Conservation (phyloP, 2,113 vertebrate genomes). For the Aegotheles bennettii region DNA sequence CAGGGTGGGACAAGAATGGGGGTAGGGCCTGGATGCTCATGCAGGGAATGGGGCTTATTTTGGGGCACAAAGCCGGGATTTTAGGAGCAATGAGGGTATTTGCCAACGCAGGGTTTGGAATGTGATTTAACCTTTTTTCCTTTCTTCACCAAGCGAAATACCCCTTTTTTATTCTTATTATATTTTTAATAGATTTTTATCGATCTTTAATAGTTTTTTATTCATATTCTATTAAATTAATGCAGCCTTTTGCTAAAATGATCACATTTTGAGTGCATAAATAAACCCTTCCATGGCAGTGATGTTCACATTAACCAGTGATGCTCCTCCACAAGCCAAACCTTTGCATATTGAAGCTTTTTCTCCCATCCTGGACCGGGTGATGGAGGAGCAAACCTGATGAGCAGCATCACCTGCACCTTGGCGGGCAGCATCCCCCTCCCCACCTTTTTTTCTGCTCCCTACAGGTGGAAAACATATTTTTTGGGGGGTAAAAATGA, state of each 20-base stretch:
- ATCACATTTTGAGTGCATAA: background rate
- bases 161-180: background rate
- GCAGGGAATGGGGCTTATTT: background rate
- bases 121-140: accelerated
- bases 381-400: too few relatives aligned
- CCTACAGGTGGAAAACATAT: background rate
- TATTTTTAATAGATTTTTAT: too few relatives aligned
- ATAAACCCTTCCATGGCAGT: accelerated
- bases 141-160: background rate
- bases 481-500: background rate
- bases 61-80: background rate
- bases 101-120: background rate
- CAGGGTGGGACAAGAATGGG: background rate
- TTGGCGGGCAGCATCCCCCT: background rate
- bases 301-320: accelerated
- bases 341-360: background rate
- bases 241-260: background rate
- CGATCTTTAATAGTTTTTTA: too few relatives aligned
- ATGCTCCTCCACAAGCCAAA: background rate
- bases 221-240: background rate
- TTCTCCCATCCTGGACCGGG: background rate
- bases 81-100: background rate
- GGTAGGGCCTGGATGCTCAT: background rate
- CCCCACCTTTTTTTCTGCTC: background rate
- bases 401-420: background rate